These are phyloP conservation scores for Delia radicum DNA, from an alignment of 1,140 invertebrate genomes.

Conservation along the genomic window DNA sequence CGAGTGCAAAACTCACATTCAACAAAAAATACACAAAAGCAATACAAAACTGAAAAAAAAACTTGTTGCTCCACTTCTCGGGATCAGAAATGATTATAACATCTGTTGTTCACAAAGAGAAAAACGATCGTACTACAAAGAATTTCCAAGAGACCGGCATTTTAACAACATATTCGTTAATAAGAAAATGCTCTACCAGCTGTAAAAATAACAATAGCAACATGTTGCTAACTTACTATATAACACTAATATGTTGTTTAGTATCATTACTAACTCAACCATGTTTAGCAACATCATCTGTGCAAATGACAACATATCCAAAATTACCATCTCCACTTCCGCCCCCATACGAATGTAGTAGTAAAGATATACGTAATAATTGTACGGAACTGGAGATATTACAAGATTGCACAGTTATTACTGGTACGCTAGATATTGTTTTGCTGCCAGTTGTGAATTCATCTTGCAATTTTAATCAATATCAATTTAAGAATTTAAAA, in stretches of 20 bases:
- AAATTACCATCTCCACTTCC: not conserved
- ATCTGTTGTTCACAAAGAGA: not conserved
- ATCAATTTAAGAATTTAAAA: conserved; percentile 25
- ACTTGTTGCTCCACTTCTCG: not conserved
- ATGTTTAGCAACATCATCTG: not conserved
- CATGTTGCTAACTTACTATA: not conserved
- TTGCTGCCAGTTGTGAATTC: conserved; percentile 63
- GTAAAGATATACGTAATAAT: conserved; percentile 79
- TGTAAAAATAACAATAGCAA: not conserved
- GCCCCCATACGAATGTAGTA: conserved; percentile 61
- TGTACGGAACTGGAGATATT: conserved; percentile 68
- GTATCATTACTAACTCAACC: not conserved
- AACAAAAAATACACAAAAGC: not conserved
- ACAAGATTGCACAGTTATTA: conserved; percentile 79
- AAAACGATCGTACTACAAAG: not conserved
- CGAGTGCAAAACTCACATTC: not conserved
- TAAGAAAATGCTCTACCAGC: not conserved
- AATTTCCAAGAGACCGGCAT: not conserved
- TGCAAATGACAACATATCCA: not conserved
- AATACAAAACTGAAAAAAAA: not conserved
- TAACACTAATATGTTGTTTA: not conserved
- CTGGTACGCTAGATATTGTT: conserved; percentile 79
- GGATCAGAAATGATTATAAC: not conserved
- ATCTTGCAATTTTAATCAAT: conserved; percentile 6
- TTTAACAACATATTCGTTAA: not conserved